Percentiles rank a stretch among this genome's conserved stretches.
These are phyloP conservation scores for Muscicapa striata DNA, from an alignment of 2,797 vertebrate genomes.

Conservation along the genomic window DNA sequence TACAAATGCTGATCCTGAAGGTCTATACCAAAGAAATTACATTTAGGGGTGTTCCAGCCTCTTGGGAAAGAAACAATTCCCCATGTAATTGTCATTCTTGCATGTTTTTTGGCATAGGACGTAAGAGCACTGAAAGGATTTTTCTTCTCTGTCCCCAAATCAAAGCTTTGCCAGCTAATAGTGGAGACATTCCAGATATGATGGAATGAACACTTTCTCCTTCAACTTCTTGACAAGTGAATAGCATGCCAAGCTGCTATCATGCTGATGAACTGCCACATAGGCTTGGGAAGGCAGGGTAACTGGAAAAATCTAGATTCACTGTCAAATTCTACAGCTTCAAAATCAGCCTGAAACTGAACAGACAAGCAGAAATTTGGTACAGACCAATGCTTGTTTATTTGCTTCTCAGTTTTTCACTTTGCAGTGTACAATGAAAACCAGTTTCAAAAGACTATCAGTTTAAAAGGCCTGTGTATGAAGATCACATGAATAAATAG, in stretches of 20 bases:
- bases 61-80: not conserved
- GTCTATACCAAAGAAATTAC: not conserved
- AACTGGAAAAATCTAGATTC: not conserved
- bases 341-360: not conserved
- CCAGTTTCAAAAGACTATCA: not conserved
- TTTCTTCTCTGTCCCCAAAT: not conserved
- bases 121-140: not conserved
- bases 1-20: not conserved
- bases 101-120: not conserved
- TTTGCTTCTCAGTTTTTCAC: not conserved
- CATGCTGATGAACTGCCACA: not conserved
- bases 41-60: not conserved
- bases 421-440: not conserved
- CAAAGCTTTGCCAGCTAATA: not conserved
- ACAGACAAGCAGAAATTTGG: not conserved
- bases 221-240: not conserved
- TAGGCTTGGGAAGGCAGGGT: not conserved
- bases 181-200: not conserved
- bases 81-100: not conserved
- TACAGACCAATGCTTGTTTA: not conserved
- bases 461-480: not conserved
- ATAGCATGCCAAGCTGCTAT: not conserved
- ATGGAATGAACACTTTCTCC: not conserved
- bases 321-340: not conserved
- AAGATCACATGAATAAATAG: not conserved